These are phyloP conservation scores for Virgularia gustaviana DNA, from an alignment of 92 coral and sea anemone genomes.

Conservation along the genomic window DNA sequence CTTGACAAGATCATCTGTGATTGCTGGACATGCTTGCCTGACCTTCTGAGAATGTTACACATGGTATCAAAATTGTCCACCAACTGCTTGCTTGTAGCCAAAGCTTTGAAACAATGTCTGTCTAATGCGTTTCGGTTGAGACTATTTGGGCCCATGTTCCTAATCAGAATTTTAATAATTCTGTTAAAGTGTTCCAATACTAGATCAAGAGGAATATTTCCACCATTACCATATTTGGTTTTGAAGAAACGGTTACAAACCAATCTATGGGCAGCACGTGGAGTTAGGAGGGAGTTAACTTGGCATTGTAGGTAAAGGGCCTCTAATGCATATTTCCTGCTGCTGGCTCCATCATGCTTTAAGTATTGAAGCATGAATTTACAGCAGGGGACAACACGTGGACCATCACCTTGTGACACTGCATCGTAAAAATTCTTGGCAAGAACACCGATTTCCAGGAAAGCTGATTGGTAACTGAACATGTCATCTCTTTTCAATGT, in stretches of 20 bases:
- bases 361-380: slow-evolving; percentile 57
- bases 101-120: slow-evolving; percentile 42
- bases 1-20: slow-evolving; percentile 14
- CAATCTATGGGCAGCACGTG: slow-evolving; percentile 55
- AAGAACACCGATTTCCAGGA: neutral
- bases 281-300: slow-evolving; percentile 61
- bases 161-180: slow-evolving; percentile 4
- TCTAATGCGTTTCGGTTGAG: slow-evolving; percentile 20
- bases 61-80: slow-evolving; percentile 29
- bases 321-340: slow-evolving; percentile 61
- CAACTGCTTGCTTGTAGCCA: slow-evolving; percentile 35
- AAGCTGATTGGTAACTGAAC: slow-evolving; percentile 26
- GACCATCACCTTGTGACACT: slow-evolving; percentile 62
- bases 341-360: slow-evolving; percentile 52
- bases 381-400: slow-evolving; percentile 57
- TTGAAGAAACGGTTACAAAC: slow-evolving; percentile 10
- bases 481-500: slow-evolving; percentile 17
- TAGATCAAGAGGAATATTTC: slow-evolving; percentile 9
- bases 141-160: slow-evolving; percentile 15
- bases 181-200: slow-evolving; percentile 13
- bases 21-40: slow-evolving; percentile 5
- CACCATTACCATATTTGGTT: slow-evolving; percentile 7
- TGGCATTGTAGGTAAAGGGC: slow-evolving; percentile 65
- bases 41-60: slow-evolving; percentile 21
- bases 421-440: slow-evolving; percentile 35